Conservation (phyloP, 2,888 invertebrate species). For the Ichneumon xanthorius region DNA sequence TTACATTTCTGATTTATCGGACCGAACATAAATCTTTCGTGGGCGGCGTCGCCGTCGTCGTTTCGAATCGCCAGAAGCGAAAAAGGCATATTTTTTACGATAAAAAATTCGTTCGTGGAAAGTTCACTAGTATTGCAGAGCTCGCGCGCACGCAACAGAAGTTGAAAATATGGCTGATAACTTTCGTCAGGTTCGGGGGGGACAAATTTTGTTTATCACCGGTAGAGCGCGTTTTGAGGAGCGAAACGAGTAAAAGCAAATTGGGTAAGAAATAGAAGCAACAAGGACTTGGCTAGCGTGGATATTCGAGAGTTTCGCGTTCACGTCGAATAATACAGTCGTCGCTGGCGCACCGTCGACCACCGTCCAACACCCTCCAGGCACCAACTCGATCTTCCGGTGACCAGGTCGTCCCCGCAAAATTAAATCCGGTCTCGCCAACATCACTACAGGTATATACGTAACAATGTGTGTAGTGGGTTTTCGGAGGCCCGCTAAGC, state of each 20-base stretch:
- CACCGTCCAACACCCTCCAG: constrained; percentile 35
- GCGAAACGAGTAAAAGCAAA: background rate
- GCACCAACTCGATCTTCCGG: constrained; percentile 17
- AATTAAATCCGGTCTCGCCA: constrained; percentile 33
- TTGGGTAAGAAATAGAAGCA: constrained; percentile 11
- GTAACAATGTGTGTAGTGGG: background rate
- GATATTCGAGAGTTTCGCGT: constrained; percentile 17
- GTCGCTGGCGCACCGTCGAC: constrained; percentile 12
- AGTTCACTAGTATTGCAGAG: constrained; percentile 5
- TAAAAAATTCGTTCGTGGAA: constrained; percentile 19
- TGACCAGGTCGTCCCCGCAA: constrained; percentile 27
- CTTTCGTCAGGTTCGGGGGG: background rate
- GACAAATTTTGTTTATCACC: background rate
- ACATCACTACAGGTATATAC: constrained; percentile 20
- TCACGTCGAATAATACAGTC: constrained; percentile 29
- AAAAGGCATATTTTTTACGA: constrained; percentile 41
- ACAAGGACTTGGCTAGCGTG: background rate
- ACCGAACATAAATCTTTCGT: constrained; percentile 51
- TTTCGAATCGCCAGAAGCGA: constrained; percentile 39
- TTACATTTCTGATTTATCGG: constrained; percentile 71
- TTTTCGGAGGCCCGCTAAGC: constrained; percentile 10
- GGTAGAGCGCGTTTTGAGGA: background rate
- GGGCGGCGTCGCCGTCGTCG: constrained; percentile 22
- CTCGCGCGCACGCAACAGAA: background rate
- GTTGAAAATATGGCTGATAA: background rate